Evolutionary conservation across 2,888 invertebrate species (phyloP).

Genomic region (Torymus texanus): DNA sequence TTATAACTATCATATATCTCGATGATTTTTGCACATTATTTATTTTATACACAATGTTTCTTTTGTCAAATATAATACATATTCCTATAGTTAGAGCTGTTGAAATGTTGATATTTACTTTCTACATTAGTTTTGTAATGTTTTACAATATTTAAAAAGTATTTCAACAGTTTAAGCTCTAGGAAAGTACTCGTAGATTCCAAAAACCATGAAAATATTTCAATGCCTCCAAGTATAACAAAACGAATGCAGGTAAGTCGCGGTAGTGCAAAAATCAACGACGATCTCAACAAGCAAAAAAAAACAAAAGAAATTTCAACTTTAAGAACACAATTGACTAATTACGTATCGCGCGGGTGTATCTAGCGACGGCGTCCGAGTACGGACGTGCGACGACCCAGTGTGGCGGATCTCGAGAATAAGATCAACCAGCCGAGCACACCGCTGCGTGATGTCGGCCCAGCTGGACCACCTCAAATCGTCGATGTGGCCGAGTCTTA

Average conservation of each 20-base stretch:
- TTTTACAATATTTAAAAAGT: too few relatives aligned
- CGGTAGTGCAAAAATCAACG: constrained; percentile 43
- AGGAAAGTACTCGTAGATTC: too few relatives aligned
- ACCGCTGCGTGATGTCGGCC: constrained; percentile 87
- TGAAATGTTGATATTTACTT: too few relatives aligned
- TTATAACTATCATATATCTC: not conserved
- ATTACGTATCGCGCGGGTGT: constrained; percentile 41
- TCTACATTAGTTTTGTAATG: too few relatives aligned
- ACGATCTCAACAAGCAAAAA: not conserved
- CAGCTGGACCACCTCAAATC: constrained; percentile 90
- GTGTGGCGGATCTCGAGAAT: constrained; percentile 92
- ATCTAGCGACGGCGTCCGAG: constrained; percentile 88
- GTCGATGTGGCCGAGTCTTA: constrained; percentile 96
- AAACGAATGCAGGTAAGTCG: constrained; percentile 34
- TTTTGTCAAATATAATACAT: too few relatives aligned
- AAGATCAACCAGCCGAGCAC: constrained; percentile 93
- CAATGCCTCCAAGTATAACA: too few relatives aligned
- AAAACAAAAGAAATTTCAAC: not conserved
- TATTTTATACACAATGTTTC: too few relatives aligned
- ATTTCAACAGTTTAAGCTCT: too few relatives aligned
- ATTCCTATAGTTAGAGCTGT: too few relatives aligned
- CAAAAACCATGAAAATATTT: too few relatives aligned
- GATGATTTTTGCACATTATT: constrained; percentile 46
- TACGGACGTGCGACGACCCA: constrained; percentile 91
- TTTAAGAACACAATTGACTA: not conserved